A percentile compares a stretch with the other conserved stretches of the same genome.
Evolutionary conservation across 2,113 vertebrate species (phyloP).

Genomic region (Saiga tatarica): DNA sequence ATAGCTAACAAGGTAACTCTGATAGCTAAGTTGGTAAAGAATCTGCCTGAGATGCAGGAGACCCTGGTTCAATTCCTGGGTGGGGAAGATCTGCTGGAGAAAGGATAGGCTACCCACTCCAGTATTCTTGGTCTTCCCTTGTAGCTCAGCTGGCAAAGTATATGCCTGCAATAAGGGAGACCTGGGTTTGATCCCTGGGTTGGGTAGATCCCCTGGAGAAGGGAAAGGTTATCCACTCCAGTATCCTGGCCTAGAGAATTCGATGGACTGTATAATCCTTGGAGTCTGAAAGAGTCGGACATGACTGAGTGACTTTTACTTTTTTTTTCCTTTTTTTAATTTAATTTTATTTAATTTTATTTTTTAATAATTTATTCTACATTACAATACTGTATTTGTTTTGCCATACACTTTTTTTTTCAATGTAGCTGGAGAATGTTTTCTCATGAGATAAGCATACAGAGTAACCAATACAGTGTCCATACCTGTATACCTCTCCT

Average conservation of each 20-base stretch:
- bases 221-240: neutral
- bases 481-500: neutral
- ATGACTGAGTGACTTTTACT: neutral
- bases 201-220: neutral
- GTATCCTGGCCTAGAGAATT: neutral
- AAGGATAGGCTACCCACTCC: neutral
- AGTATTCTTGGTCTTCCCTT: neutral
- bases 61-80: neutral
- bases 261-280: neutral
- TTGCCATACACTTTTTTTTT: neutral
- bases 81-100: accelerated
- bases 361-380: too few species aligned
- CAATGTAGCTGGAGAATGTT: neutral
- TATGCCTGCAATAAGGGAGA: neutral
- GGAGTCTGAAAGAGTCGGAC: neutral
- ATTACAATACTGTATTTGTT: too few species aligned
- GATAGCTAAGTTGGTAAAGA: neutral
- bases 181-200: neutral
- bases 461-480: neutral
- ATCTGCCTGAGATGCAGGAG: neutral
- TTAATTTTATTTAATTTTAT: too few species aligned
- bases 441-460: neutral
- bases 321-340: too few species aligned
- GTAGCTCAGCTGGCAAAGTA: neutral
- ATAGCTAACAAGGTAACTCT: neutral